Conservation (phyloP, 2,113 vertebrate genomes). For the Perca flavescens region DNA sequence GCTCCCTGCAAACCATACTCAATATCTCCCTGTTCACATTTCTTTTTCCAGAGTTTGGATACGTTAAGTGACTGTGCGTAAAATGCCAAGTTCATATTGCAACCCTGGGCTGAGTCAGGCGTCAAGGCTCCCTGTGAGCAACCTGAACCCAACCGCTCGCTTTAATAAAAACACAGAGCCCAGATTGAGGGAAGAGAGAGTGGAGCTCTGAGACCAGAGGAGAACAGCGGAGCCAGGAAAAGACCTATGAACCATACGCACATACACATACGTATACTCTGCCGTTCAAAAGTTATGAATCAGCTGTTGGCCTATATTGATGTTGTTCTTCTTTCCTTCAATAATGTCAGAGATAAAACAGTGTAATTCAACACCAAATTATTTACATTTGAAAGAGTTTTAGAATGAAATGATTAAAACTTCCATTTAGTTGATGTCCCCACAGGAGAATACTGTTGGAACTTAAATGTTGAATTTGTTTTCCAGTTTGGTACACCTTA, state of each 20-base stretch:
- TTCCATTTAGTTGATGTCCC: too few relatives aligned
- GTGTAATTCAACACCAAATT: too few relatives aligned
- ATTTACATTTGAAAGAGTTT: too few relatives aligned
- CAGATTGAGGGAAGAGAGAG: not conserved
- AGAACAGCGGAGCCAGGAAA: not conserved
- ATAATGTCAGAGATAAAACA: too few relatives aligned
- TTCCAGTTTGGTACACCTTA: too few relatives aligned
- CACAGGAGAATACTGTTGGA: too few relatives aligned
- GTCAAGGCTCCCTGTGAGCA: slow-evolving; percentile 30
- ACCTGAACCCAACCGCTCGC: slow-evolving; percentile 23
- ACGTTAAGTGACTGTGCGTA: slow-evolving; percentile 54
- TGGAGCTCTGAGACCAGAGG: not conserved
- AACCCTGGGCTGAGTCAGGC: slow-evolving; percentile 1
- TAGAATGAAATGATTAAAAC: too few relatives aligned
- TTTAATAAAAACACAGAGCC: slow-evolving; percentile 51
- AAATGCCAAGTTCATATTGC: slow-evolving; percentile 38
- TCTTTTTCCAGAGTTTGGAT: slow-evolving; percentile 35
- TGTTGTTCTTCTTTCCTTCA: too few relatives aligned
- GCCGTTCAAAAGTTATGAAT: too few relatives aligned
- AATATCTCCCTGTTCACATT: slow-evolving; percentile 18
- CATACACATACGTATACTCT: too few relatives aligned
- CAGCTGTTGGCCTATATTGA: too few relatives aligned
- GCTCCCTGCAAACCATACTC: not conserved
- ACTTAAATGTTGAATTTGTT: too few relatives aligned
- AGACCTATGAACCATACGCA: not conserved